A percentile compares a stretch with the other conserved stretches of the same genome.
phyloP scores from a whole-genome alignment of 2,113 vertebrate species.

The Nanorana parkeri region DNA sequence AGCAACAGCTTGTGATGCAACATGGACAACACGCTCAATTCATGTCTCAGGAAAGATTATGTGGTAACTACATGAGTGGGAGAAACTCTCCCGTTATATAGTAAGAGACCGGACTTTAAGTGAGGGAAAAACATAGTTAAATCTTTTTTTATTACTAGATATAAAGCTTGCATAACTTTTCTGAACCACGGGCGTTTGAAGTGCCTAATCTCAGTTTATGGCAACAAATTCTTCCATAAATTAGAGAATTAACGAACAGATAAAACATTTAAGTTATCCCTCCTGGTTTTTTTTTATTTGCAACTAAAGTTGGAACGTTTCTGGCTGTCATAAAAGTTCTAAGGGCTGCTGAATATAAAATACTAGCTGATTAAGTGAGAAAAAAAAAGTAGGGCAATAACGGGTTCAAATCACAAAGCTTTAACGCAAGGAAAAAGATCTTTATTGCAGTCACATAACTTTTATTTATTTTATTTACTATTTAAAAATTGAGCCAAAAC shows the following conservation, averaged over 20 bases:
- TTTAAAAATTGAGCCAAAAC: no score
- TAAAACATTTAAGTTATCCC: constrained; percentile 11
- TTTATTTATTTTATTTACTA: no score
- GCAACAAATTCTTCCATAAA: background rate
- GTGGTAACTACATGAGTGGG: constrained; percentile 41
- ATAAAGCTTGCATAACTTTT: background rate
- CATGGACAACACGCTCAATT: constrained; percentile 4
- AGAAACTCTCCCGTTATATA: constrained; percentile 26
- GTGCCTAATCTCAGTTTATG: constrained; percentile 9
- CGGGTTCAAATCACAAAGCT: no score
- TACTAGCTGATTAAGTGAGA: no score
- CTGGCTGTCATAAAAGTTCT: background rate
- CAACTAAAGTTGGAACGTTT: background rate
- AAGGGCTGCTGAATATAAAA: background rate
- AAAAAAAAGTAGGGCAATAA: no score
- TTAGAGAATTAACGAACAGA: constrained; percentile 11
- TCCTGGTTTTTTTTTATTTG: constrained; percentile 14
- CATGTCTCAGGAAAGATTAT: constrained; percentile 33
- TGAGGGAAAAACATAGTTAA: background rate
- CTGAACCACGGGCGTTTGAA: background rate
- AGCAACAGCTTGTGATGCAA: constrained; percentile 39
- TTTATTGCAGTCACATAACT: no score
- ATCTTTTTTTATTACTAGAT: background rate
- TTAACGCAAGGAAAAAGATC: no score
- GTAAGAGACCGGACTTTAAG: constrained; percentile 19